Evolutionary conservation across 1,140 invertebrate genomes (phyloP), one percentile per base, ranked within the genome.

Genomic region (Neuroterus valhalla): DNA sequence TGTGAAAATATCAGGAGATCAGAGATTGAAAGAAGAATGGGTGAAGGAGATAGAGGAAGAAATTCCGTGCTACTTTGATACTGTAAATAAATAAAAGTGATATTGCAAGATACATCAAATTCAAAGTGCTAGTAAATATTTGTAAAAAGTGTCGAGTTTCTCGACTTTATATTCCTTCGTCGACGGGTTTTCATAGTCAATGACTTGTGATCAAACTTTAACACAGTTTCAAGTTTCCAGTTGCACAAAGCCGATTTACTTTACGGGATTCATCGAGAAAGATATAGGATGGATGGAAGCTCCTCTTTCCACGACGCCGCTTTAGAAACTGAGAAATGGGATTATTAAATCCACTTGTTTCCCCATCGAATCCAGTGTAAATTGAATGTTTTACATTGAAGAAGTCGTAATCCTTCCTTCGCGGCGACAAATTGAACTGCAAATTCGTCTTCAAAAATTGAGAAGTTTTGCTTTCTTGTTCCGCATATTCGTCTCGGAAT

Each of bases 321-420:
- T 76, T 83, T 72, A 75, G 76, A 86, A 75, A 77, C 68, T 69
- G 17, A 73, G 74, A 82, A 87, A 85, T 79, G 71, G 81, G 80
- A 84, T 87, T 84, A 80, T 79, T 84, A 81, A 84, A 86, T 87
- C 82, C 78, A 74, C 81, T 83, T 85, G 84, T 87, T 86, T 83
- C 78, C 72, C 14, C 81, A 84, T 82, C 77, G 83, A 83, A 85
- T 77, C 76, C 80, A 75, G 84, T 82, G 80, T 74, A 85, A 86
- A 86, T 85, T 83, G 84, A 87, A 87, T 82, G 81, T 83, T 71
- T 76, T 66, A 71, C 72, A 78, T 78, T 82, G 78, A 81, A 81
- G 74, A 76, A 71, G 71, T 71, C 77, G 72, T 80, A 78, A 83
- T 81, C 71, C 71, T 44, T 71, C 78, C 67, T n/a, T n/a, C n/a